A percentile compares a stretch with the other conserved stretches of the same genome.
Evolutionary conservation across 2,113 vertebrate genomes (phyloP).

Genomic region (Bubalus kerabau): DNA sequence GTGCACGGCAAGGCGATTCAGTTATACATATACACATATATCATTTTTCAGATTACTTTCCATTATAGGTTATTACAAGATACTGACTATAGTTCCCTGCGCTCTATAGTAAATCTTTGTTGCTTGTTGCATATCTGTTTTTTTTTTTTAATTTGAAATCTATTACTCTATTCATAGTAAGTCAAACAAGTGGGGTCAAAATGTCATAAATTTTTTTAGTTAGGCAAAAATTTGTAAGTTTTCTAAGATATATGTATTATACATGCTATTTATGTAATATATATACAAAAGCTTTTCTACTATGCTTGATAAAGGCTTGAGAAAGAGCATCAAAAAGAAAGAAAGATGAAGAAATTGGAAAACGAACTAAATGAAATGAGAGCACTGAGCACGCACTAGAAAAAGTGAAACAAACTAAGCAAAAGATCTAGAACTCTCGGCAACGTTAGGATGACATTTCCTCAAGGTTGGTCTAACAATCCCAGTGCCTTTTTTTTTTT

Average conservation of each 20-base stretch:
- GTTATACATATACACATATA: not conserved
- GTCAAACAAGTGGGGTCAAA: not conserved
- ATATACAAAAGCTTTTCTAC: not conserved
- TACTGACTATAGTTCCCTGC: not conserved
- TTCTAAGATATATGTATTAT: not conserved
- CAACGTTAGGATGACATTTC: accelerated
- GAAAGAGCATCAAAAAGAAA: not conserved
- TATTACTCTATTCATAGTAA: not conserved
- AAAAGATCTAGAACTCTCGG: not conserved
- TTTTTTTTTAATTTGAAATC: not conserved
- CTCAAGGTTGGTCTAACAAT: not conserved
- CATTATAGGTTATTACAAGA: not conserved
- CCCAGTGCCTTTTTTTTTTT: not conserved
- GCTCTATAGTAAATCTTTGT: not conserved
- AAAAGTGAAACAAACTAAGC: not conserved
- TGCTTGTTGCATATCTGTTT: not conserved
- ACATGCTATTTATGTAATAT: not conserved
- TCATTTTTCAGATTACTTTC: not conserved
- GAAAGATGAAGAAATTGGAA: not conserved
- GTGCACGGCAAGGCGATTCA: not conserved
- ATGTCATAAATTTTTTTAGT: not conserved
- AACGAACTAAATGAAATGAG: not conserved
- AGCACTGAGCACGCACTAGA: not conserved
- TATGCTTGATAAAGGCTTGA: not conserved
- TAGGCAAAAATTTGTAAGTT: not conserved